Base-by-base conservation (phyloP, 30 jellyfish, hydroid and myxozoan genomes). In the Cassiopea xamachana region DNA sequence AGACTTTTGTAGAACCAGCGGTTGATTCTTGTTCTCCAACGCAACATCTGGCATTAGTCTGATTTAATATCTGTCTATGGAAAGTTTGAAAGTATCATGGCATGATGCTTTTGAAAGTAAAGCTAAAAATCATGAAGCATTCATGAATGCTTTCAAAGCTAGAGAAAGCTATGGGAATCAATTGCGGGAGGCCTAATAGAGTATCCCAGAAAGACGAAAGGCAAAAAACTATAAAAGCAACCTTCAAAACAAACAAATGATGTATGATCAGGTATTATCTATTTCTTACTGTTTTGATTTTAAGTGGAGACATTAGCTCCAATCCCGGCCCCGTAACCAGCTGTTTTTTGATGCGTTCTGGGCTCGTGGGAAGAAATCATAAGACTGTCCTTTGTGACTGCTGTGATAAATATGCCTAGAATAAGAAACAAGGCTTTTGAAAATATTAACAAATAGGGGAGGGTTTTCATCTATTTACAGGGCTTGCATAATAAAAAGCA, bases 361-460 rank as follows among this genome's bases (percentile, higher is more conserved):
- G 91, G 60, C 91, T 84, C 75, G 91, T 83, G 6, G 91, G 74
- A 14, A 81, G 48, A 70, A 83, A 70, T 72, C 84, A 70, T 61
- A 83, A 55, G 84, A 61, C 75, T 1, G 12, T 83, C 8, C 17
- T 27, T 5, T 83, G 91, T 83, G 77, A 83, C 61, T 5, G 16
- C 83, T 83, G 91, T 69, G 51, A 7, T 69, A 69, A 7, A 18
- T 10, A 48, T 13, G 75, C 27, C 17, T 84, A 83, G 69, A 83
- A 83, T 55, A 55, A 0, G 64, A 9, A 13, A 51, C 39, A 39
- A 83, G 55, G 91, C 48, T 19, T 5, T 68, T 47, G n/a, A 83
- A 83, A 46, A 47, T 5, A 4, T 46, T 83, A 14, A 1, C 75
- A 3, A 43, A 83, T 0, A 17, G 14, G 14, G 84, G 48, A 2